Evolutionary conservation across 1,140 invertebrate genomes (phyloP).

Genomic region (Ceratina calcarata): DNA sequence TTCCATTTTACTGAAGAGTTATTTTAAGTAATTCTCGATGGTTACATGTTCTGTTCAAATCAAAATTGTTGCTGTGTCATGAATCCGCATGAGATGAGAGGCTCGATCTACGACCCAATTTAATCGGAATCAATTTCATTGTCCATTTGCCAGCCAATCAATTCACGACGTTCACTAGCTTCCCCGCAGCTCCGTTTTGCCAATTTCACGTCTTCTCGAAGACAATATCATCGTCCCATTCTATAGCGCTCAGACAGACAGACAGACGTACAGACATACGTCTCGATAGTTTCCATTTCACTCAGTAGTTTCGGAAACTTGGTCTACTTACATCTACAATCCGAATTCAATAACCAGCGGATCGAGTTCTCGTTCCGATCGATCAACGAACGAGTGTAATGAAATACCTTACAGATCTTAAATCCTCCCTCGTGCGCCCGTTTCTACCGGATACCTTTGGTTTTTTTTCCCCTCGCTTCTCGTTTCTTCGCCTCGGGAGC

Average conservation of each 20-base stretch:
- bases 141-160: constrained; percentile 3
- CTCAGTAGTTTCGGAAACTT: background rate
- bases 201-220: background rate
- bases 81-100: background rate
- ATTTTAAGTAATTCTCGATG: too few species aligned
- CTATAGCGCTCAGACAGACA: background rate
- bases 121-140: constrained; percentile 8
- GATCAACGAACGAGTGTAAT: constrained; percentile 12
- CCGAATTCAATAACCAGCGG: constrained; percentile 25
- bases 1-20: too few species aligned
- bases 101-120: background rate
- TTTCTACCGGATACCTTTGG: background rate
- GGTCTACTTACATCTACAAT: constrained; percentile 22
- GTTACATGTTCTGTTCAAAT: too few species aligned
- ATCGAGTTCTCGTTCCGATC: constrained; percentile 8
- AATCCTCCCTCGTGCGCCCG: background rate
- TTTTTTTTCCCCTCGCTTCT: background rate
- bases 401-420: constrained; percentile 25
- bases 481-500: background rate
- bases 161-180: background rate
- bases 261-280: background rate
- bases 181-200: too few species aligned
- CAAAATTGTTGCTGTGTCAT: too few species aligned
- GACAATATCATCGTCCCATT: background rate
- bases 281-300: background rate